These are phyloP conservation scores for Alosa sapidissima DNA, from an alignment of 2,797 vertebrate genomes.

Conservation along the genomic window DNA sequence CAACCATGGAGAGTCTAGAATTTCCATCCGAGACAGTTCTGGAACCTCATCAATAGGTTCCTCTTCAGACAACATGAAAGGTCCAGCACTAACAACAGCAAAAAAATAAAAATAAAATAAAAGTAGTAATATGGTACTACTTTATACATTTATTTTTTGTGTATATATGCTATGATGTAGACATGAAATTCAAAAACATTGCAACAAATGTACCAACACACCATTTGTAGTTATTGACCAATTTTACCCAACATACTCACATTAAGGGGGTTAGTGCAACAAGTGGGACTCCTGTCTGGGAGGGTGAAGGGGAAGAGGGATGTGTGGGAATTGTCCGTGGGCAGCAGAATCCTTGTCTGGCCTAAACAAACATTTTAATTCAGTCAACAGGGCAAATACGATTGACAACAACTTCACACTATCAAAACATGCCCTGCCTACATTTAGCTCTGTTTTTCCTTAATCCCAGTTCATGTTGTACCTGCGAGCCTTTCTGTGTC, in stretches of 20 bases:
- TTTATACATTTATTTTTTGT: too few species aligned
- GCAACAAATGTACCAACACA: not conserved
- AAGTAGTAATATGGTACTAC: too few species aligned
- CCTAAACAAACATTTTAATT: slow-evolving; percentile 54
- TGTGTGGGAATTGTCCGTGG: slow-evolving; percentile 55
- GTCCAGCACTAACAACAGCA: slow-evolving; percentile 75
- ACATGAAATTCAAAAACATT: not conserved
- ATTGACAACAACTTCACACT: not conserved
- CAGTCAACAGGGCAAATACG: not conserved
- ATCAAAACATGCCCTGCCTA: not conserved
- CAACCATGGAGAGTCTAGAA: slow-evolving; percentile 72
- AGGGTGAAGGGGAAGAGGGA: slow-evolving; percentile 34
- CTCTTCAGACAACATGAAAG: slow-evolving; percentile 75
- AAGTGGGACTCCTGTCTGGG: slow-evolving; percentile 52
- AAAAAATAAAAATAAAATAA: too few species aligned
- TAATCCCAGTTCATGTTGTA: not conserved
- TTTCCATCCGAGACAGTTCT: slow-evolving; percentile 78
- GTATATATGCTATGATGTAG: not conserved
- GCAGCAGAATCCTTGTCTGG: slow-evolving; percentile 64
- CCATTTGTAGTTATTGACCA: not conserved
- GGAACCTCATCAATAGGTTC: slow-evolving; percentile 65
- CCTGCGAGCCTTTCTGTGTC: slow-evolving; percentile 15
- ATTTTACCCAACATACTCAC: slow-evolving; percentile 60
- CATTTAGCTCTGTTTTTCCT: not conserved
- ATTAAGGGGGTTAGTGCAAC: slow-evolving; percentile 60